Evolutionary conservation across 2,113 vertebrate species (phyloP), one percentile per base, ranked within the genome.

Genomic region (Pseudolaguvia tuberculata): DNA sequence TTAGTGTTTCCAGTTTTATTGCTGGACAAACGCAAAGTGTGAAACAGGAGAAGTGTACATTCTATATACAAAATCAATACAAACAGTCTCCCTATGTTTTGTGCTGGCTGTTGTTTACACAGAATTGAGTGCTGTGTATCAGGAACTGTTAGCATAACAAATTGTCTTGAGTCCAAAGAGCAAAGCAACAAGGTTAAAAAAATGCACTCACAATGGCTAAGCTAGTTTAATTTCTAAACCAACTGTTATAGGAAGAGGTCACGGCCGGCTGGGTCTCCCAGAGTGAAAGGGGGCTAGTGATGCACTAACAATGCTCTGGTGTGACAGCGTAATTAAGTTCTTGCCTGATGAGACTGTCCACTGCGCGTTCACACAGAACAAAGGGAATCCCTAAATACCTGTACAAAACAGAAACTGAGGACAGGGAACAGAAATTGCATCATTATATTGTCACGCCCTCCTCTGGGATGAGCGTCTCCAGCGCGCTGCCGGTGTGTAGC

Each of bases 301-400:
- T 55, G 52, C 18, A 25, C 76, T 88, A 89, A 88, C 84, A 47
- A 86, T 83, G 78, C 82, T 73, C 78, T 80, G 73, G 53, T 75
- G 69, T 87, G 86, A 88, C 84, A 89, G 70, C 79, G 78, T 88
- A 87, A 89, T 91, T 85, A 87, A 77, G 78, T 85, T 81, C 78
- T 81, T 83, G 81, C 75, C 68, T 47, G 7, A 45, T 52, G 50
- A 81, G 75, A 76, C 79, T 81, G 79, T 87, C 86, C 79, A 67
- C 12, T 23, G 76, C 66, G 75, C 74, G 56, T 57, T 72, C 63
- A 65, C 51, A 63, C 70, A 51, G 51, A 42, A 58, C 51, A 71
- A 48, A 57, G 25, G 29, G 69, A 73, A 71, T 66, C 76, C 79
- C 76, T 25, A 39, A 56, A 59, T 81, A 77, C 27, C 39, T 80